These are phyloP conservation scores for Corythornis madagascariensis DNA, from an alignment of 2,113 vertebrate species.

Conservation along the genomic window DNA sequence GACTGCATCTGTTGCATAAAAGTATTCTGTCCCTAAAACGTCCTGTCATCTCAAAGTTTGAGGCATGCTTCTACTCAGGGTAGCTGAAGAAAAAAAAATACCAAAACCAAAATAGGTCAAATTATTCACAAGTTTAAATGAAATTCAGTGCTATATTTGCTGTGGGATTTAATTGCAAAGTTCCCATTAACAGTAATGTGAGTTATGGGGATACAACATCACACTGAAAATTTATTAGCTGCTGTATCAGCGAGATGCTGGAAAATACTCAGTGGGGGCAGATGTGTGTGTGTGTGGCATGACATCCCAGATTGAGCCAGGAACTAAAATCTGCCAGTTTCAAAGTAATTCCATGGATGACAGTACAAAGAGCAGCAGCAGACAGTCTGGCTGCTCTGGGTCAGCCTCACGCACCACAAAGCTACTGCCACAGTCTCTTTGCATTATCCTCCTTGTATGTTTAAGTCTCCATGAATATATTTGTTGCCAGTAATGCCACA, in stretches of 20 bases:
- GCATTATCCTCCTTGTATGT: neutral
- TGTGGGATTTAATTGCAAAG: neutral
- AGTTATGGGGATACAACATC: neutral
- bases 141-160: neutral
- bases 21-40: neutral
- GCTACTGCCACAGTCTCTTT: neutral
- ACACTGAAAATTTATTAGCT: neutral
- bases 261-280: rapidly evolving
- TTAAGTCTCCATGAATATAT: neutral
- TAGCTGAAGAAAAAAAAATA: neutral
- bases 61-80: neutral
- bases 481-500: neutral
- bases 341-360: neutral
- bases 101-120: neutral
- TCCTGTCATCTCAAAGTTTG: neutral
- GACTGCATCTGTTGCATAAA: neutral
- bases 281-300: no score
- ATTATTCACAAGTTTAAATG: neutral
- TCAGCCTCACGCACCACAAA: rapidly evolving
- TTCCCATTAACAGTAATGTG: neutral
- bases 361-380: neutral
- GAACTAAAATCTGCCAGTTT: neutral
- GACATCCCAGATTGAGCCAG: neutral
- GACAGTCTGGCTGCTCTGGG: neutral
- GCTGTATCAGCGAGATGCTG: neutral